Conservation (phyloP, 2,888 invertebrate species). For the Heteromyza rotundicornis region DNA sequence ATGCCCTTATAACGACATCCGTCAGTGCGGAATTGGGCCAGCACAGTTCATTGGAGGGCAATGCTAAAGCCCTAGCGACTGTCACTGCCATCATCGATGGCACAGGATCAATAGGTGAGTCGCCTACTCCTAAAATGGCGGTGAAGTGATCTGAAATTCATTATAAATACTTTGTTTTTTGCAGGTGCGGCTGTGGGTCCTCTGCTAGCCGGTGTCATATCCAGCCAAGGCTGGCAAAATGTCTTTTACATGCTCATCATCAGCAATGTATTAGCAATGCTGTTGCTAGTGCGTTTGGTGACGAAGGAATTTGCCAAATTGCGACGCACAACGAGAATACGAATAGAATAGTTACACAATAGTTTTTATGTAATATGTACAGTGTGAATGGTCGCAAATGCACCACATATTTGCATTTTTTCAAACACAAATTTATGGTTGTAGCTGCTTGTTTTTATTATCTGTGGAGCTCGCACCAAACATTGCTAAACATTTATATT, state of each 20-base stretch:
- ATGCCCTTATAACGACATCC: constrained; percentile 94
- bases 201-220: constrained; percentile 83
- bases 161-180: constrained; percentile 10
- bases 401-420: too few relatives aligned
- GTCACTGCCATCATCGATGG: constrained; percentile 99
- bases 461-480: too few relatives aligned
- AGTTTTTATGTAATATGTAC: too few relatives aligned
- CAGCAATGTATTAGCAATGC: constrained; percentile 78
- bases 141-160: not conserved
- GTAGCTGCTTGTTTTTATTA: too few relatives aligned
- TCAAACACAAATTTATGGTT: too few relatives aligned
- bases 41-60: constrained; percentile 82
- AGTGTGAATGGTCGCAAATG: too few relatives aligned
- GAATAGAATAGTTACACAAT: constrained; percentile 47
- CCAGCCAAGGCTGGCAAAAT: constrained; percentile 76
- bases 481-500: too few relatives aligned
- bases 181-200: constrained; percentile 91
- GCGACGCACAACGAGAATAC: constrained; percentile 51
- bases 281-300: constrained; percentile 69
- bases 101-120: constrained; percentile 70
- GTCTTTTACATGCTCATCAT: constrained; percentile 91
- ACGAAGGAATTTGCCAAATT: constrained; percentile 60
- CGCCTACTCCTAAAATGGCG: not conserved
- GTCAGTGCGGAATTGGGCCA: constrained; percentile 93
- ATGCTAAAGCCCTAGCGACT: constrained; percentile 89